A percentile compares a stretch with the other conserved stretches of the same genome.
Evolutionary conservation across 2,888 invertebrate species (phyloP).

Genomic region (Mythimna lalbum): DNA sequence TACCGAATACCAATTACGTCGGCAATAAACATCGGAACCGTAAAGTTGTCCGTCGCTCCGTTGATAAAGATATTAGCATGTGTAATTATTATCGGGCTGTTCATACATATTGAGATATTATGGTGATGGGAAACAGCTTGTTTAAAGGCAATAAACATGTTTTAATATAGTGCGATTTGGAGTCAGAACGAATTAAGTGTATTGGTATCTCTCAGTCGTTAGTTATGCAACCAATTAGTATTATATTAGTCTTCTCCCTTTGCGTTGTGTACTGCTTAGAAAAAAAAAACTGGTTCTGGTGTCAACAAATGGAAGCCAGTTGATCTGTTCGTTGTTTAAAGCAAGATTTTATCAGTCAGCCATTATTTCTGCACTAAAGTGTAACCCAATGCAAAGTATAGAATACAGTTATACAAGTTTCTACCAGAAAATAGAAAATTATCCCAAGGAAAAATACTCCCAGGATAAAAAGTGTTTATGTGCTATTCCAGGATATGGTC

Average conservation of each 20-base stretch:
- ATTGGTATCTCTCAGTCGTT: neutral
- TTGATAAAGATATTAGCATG: conserved; percentile 65
- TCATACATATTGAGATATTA: conserved; percentile 56
- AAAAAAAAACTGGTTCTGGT: neutral
- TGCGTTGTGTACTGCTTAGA: neutral
- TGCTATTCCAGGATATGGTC: too few relatives aligned
- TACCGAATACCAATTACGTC: conserved; percentile 56
- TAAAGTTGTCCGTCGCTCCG: conserved; percentile 48
- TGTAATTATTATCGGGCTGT: conserved; percentile 58
- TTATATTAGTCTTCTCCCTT: neutral
- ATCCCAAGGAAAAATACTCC: too few relatives aligned
- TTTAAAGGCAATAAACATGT: conserved; percentile 26
- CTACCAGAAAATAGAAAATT: too few relatives aligned
- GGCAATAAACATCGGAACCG: conserved; percentile 51
- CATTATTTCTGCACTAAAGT: neutral
- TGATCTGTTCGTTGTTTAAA: neutral
- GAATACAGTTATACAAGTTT: too few relatives aligned
- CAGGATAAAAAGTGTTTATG: too few relatives aligned
- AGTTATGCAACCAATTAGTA: neutral
- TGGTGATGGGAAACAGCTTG: conserved; percentile 37
- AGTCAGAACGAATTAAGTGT: conserved; percentile 14
- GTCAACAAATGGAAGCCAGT: neutral
- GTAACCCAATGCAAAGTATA: neutral
- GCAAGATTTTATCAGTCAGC: neutral
- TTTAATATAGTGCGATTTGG: conserved; percentile 9